A percentile compares a stretch with the other conserved stretches of the same genome.
Evolutionary conservation across 2,888 invertebrate species (phyloP).

Genomic region (Caenorhabditis plicata): DNA sequence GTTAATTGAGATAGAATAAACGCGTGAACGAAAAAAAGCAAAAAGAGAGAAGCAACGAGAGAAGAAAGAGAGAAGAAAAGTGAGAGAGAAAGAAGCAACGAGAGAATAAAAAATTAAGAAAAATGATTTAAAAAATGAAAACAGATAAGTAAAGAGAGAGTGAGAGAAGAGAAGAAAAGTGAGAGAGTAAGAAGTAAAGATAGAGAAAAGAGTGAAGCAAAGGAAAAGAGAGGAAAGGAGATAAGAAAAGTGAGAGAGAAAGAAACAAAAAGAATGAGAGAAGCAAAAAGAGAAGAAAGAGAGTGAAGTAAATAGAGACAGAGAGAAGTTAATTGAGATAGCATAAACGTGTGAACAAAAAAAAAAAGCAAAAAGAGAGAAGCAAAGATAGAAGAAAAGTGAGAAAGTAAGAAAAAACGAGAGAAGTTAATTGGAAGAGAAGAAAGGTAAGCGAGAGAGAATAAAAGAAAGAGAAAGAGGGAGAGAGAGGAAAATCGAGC

Average conservation of each 20-base stretch:
- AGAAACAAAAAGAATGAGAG: no score
- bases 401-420: slow-evolving; percentile 2
- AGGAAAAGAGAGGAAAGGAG: no score
- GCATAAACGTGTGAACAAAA: not conserved
- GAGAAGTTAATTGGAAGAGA: no score
- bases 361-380: slow-evolving; percentile 3
- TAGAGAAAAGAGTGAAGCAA: no score
- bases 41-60: not conserved
- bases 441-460: slow-evolving; percentile 2
- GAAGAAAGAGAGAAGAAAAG: no score
- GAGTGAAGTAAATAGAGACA: not conserved
- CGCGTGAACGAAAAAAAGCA: not conserved
- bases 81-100: not conserved
- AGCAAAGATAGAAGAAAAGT: not conserved
- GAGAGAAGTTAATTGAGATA: not conserved
- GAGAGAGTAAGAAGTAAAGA: not conserved
- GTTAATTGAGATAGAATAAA: not conserved
- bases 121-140: not conserved
- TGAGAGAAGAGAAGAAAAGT: no score
- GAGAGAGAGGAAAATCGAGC: not conserved
- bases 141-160: slow-evolving; percentile 3
- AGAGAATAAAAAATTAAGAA: not conserved
- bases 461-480: not conserved
- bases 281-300: no score
- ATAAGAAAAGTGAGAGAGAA: no score